These are phyloP conservation scores for Scotopteryx bipunctaria DNA, from an alignment of 2,888 invertebrate genomes.

Conservation along the genomic window DNA sequence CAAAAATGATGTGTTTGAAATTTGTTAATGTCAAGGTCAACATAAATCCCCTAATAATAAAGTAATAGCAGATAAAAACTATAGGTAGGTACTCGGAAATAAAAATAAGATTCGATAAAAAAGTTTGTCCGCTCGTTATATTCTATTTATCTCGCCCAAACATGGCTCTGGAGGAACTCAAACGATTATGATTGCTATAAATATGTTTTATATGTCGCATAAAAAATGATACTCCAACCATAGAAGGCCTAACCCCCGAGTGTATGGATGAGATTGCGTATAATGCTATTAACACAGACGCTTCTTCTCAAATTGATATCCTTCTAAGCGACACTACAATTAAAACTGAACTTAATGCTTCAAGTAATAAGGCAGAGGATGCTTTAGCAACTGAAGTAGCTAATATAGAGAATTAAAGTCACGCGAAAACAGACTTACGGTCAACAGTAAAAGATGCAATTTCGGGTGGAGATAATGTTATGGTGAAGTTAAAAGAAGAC, in stretches of 20 bases:
- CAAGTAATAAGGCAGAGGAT: slow-evolving; percentile 47
- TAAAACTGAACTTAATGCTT: slow-evolving; percentile 49
- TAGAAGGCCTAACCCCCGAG: slow-evolving; percentile 78
- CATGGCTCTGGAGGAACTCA: slow-evolving; percentile 73
- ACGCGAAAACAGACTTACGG: slow-evolving; percentile 47
- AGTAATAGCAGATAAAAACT: slow-evolving; percentile 31
- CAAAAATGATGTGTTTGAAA: no score
- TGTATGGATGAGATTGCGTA: slow-evolving; percentile 84
- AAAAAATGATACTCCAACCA: slow-evolving; percentile 78
- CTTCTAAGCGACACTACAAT: slow-evolving; percentile 48
- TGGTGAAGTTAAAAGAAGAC: slow-evolving; percentile 67
- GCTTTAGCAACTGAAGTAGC: slow-evolving; percentile 33
- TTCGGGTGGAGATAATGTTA: slow-evolving; percentile 42
- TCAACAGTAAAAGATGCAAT: slow-evolving; percentile 39
- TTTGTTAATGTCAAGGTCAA: slow-evolving; percentile 3
- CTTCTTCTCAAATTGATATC: slow-evolving; percentile 83
- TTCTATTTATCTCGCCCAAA: slow-evolving; percentile 72
- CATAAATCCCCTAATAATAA: slow-evolving; percentile 4
- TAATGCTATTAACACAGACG: slow-evolving; percentile 84
- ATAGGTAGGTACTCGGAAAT: slow-evolving; percentile 30
- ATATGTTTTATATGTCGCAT: slow-evolving; percentile 83
- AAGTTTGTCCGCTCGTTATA: slow-evolving; percentile 56
- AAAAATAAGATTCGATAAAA: slow-evolving; percentile 49
- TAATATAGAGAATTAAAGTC: slow-evolving; percentile 44
- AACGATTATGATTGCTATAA: slow-evolving; percentile 81